Base-by-base conservation (phyloP, 2,113 vertebrate species). In the Etheostoma cragini region DNA sequence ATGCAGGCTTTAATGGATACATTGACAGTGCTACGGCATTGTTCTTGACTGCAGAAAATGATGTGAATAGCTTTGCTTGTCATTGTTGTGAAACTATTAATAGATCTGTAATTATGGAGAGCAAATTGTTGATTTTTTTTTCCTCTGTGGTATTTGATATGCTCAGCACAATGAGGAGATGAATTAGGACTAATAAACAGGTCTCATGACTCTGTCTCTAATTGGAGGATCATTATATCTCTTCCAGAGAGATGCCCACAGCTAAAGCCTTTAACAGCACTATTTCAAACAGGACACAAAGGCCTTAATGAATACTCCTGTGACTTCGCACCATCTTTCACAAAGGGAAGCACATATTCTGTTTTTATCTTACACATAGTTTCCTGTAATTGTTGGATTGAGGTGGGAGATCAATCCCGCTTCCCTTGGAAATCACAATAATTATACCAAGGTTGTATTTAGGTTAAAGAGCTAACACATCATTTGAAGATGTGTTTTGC, bases 241-340 rank as follows among this genome's bases (percentile, higher is more conserved):
- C 91, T 94, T 94, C 87, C 90, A 94, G 72, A 94, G 91, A 93
- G 83, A 91, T 89, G 91, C 90, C 93, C 89, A 90, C 84, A 93
- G 93, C 92, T 88, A 89, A 87, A 91, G 85, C 87, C 88, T 84
- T 82, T 91, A 93, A 90, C 89, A 85, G 89, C 87, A 87, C 85
- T 83, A 82, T 93, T 93, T 94, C 92, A 92, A 93, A 95, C 88
- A 87, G 87, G 89, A 92, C 90, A 90, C 81, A 92, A 89, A 92
- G 88, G 88, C 90, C 83, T 94, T 95, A 95, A 95, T 96, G 94
- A 95, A 96, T 94, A 92, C 94, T 94, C 94, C 87, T 91, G 94
- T 94, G 94, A 94, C 92, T 95, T 91, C 70, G 56, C 82, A 85
- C 78, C 89, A 69, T 86, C 79, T 80, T 83, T 82, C 77, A 90